Evolutionary conservation across 2,888 invertebrate genomes (phyloP).

Genomic region (Agapetus fuscipes): DNA sequence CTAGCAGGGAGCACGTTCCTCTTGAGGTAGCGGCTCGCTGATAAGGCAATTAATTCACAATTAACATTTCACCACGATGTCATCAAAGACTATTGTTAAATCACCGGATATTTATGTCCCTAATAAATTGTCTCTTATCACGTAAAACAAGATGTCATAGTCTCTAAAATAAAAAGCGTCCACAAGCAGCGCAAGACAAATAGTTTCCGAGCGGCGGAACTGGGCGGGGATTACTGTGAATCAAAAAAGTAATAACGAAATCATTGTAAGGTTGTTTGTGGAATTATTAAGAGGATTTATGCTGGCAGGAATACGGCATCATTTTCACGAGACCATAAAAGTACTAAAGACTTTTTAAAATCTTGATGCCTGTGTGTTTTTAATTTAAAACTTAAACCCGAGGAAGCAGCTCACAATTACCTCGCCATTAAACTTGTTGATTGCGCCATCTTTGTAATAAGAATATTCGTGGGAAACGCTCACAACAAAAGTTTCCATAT

Average conservation of each 20-base stretch:
- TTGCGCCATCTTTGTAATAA: background rate
- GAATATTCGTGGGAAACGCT: constrained; percentile 3
- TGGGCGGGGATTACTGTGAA: background rate
- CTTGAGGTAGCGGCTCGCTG: background rate
- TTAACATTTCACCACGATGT: background rate
- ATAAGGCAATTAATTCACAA: background rate
- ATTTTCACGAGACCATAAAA: too few species aligned
- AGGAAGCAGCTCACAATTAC: too few species aligned
- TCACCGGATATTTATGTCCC: background rate
- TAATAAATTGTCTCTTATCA: background rate
- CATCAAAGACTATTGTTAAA: background rate
- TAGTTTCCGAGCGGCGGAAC: background rate
- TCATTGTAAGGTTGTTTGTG: too few species aligned
- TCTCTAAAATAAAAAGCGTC: background rate
- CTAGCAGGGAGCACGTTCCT: background rate
- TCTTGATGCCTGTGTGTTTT: too few species aligned
- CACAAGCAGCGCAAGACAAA: background rate
- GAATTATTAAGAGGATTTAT: too few species aligned
- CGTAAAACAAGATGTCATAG: background rate
- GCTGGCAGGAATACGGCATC: too few species aligned
- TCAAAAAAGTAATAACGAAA: too few species aligned
- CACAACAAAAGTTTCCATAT: too few species aligned
- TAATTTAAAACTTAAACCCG: too few species aligned
- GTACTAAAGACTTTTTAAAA: too few species aligned
- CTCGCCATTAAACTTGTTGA: too few species aligned